These are phyloP conservation scores for Periplaneta americana DNA, from an alignment of 1,140 invertebrate species.

Conservation along the genomic window DNA sequence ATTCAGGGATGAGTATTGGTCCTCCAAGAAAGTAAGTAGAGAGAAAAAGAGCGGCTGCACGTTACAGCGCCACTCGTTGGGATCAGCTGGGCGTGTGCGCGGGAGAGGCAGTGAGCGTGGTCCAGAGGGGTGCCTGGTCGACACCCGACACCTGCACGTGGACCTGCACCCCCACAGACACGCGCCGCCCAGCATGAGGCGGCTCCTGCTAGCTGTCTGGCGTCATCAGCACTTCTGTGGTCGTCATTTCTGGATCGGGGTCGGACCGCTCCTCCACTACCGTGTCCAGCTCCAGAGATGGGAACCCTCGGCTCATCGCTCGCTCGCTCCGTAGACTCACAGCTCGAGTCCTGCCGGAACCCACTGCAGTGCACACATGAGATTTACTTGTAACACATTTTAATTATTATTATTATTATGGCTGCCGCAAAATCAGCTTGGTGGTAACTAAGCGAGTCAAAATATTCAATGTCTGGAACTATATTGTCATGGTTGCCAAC, in stretches of 20 bases:
- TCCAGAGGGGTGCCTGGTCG: conserved; percentile 14
- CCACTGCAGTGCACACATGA: not conserved
- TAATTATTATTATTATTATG: too few relatives aligned
- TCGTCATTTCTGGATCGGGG: conserved; percentile 58
- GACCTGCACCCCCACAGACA: conserved; percentile 11
- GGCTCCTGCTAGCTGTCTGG: conserved; percentile 19
- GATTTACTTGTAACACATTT: too few relatives aligned
- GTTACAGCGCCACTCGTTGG: not conserved
- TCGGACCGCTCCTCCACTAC: conserved; percentile 73
- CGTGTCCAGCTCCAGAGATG: conserved; percentile 69
- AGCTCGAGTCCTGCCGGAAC: conserved; percentile 39
- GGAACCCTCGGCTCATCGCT: conserved; percentile 56
- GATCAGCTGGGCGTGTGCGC: not conserved
- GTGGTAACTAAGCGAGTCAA: too few relatives aligned
- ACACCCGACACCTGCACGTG: not conserved
- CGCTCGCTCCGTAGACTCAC: conserved; percentile 55
- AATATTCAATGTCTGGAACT: too few relatives aligned
- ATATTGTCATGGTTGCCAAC: too few relatives aligned
- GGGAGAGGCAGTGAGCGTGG: conserved; percentile 15
- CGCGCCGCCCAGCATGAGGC: not conserved
- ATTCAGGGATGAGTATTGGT: too few relatives aligned
- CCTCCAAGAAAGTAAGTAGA: too few relatives aligned
- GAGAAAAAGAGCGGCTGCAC: not conserved
- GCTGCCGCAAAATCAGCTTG: too few relatives aligned
- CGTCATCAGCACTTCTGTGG: conserved; percentile 5